Conservation (phyloP, 1,140 invertebrate species). For the Littorina saxatilis region DNA sequence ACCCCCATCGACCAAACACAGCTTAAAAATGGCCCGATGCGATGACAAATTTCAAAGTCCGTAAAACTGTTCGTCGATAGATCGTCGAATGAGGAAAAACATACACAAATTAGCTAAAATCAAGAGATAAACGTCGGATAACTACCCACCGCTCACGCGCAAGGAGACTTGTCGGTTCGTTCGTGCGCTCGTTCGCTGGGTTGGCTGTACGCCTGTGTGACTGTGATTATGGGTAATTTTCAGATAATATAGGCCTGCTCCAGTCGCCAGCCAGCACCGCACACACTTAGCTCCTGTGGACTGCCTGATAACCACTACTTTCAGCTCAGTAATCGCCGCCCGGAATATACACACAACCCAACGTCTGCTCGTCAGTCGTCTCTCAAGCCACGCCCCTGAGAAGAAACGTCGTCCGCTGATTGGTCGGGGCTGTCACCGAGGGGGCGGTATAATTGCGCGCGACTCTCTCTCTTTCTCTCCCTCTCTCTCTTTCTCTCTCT, state of each 20-base stretch:
- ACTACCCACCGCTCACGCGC: not conserved
- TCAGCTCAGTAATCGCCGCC: conserved; percentile 27
- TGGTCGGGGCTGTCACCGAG: conserved; percentile 3
- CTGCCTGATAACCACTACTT: conserved; percentile 35
- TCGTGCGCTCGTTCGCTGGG: conserved; percentile 28
- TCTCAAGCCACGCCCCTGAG: conserved; percentile 6
- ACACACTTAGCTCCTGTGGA: conserved; percentile 34
- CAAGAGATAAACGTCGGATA: conserved; percentile 18
- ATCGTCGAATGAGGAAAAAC: conserved; percentile 4
- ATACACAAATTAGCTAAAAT: conserved; percentile 16
- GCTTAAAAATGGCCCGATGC: not conserved
- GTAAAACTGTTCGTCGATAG: conserved; percentile 16
- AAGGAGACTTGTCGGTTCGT: conserved; percentile 11
- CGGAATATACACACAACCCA: conserved; percentile 34
- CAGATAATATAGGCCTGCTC: conserved; percentile 47
- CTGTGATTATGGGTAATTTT: conserved; percentile 56
- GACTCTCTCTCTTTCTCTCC: not conserved
- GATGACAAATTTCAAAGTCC: conserved; percentile 19
- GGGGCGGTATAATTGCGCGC: conserved; percentile 8
- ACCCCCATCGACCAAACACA: not conserved
- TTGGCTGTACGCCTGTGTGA: conserved; percentile 28
- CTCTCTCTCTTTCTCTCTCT: not conserved
- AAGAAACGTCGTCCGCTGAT: not conserved
- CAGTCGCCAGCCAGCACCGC: conserved; percentile 16
- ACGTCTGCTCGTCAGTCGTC: not conserved